These are phyloP conservation scores for Pediacus dermestoides DNA, from an alignment of 2,888 invertebrate genomes.

Conservation along the genomic window DNA sequence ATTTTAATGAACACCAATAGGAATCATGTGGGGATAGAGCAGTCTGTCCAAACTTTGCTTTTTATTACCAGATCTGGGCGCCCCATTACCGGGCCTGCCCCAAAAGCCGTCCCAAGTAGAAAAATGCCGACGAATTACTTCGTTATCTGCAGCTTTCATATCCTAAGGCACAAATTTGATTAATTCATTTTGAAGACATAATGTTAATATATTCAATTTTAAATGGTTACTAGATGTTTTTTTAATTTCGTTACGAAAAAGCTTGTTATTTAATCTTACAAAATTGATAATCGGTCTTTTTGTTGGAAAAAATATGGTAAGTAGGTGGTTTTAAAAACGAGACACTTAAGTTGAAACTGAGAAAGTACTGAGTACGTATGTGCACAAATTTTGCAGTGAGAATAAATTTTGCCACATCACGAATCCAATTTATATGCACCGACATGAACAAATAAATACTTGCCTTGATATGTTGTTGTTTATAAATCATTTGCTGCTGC, in stretches of 20 bases:
- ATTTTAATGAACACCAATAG: slow-evolving; percentile 33
- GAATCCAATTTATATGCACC: background rate
- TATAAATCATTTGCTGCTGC: slow-evolving; percentile 54
- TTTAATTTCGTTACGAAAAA: too few species aligned
- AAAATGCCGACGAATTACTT: slow-evolving; percentile 67
- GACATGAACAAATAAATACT: background rate
- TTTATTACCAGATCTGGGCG: slow-evolving; percentile 39
- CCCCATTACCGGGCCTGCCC: slow-evolving; percentile 76
- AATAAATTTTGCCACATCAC: background rate
- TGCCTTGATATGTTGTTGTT: slow-evolving; percentile 48
- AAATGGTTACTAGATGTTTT: too few species aligned
- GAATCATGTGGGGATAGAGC: slow-evolving; percentile 43
- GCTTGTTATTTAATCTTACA: too few species aligned
- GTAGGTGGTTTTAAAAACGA: too few species aligned
- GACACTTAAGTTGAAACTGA: too few species aligned
- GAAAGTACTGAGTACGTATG: too few species aligned
- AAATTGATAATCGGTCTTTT: too few species aligned
- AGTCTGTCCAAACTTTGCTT: slow-evolving; percentile 42
- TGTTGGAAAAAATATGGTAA: too few species aligned
- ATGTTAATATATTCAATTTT: too few species aligned
- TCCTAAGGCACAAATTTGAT: slow-evolving; percentile 49
- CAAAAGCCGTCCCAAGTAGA: slow-evolving; percentile 73
- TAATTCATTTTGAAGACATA: too few species aligned
- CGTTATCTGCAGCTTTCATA: slow-evolving; percentile 59
- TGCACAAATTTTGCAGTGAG: background rate